phyloP scores from a whole-genome alignment of 2,797 vertebrate genomes.

The Phoebastria nigripes region DNA sequence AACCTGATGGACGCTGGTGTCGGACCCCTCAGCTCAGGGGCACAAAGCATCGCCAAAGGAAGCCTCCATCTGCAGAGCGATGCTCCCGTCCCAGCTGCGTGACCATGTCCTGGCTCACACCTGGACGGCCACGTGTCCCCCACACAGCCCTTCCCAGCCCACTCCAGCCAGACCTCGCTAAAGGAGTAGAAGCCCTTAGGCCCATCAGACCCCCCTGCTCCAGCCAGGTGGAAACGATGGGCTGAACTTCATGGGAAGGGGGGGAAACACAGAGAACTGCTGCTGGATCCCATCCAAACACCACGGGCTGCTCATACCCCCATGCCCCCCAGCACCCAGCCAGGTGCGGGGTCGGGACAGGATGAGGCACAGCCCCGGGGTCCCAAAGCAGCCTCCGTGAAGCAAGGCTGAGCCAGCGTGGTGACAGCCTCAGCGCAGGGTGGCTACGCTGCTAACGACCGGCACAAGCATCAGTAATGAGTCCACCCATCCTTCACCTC shows the following conservation, averaged over 20 bases:
- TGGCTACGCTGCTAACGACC: rapidly evolving
- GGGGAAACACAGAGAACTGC: background rate
- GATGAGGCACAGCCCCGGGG: background rate
- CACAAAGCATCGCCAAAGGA: background rate
- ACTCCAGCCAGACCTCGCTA: background rate
- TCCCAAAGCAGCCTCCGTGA: background rate
- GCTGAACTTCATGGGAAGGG: background rate
- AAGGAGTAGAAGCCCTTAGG: background rate
- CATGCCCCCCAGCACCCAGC: rapidly evolving
- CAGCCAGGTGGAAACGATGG: background rate
- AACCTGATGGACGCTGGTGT: background rate
- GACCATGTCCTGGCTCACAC: background rate
- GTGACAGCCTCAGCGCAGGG: background rate
- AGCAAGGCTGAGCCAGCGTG: rapidly evolving
- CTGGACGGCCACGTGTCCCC: background rate
- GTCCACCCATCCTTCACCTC: background rate
- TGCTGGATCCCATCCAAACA: background rate
- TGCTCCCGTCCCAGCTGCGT: background rate
- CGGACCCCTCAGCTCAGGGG: background rate
- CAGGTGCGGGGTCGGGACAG: background rate
- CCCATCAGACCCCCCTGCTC: background rate
- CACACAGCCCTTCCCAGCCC: background rate
- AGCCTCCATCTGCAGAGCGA: background rate
- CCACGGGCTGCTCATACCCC: rapidly evolving
- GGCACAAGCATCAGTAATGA: background rate